These are phyloP conservation scores for Nasonia vitripennis DNA, from an alignment of 1,140 invertebrate species.

Conservation along the genomic window DNA sequence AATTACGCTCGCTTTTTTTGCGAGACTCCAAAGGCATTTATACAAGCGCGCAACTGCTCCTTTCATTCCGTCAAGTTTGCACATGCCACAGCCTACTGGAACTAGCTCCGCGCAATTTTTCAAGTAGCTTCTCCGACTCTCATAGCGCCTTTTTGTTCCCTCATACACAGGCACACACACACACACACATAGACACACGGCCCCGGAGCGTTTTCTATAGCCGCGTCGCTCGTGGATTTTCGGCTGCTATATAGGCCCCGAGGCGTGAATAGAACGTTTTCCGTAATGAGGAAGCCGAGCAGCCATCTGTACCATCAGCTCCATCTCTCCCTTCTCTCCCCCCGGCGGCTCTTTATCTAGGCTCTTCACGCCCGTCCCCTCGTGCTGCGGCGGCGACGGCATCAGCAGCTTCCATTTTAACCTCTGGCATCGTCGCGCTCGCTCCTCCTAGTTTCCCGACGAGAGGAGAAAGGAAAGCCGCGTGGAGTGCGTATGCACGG, in stretches of 20 bases:
- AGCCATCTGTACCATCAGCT: conserved; percentile 56
- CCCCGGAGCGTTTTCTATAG: background rate
- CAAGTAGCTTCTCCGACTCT: conserved; percentile 31
- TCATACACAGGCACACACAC: background rate
- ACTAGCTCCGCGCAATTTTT: background rate
- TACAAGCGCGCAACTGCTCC: background rate
- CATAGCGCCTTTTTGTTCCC: background rate
- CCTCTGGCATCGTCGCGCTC: conserved; percentile 48
- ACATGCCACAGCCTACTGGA: background rate
- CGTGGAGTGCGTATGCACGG: background rate
- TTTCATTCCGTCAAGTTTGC: background rate
- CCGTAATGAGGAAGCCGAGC: conserved; percentile 65
- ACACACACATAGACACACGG: too few species aligned
- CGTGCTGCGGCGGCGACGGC: conserved; percentile 29
- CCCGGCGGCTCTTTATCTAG: conserved; percentile 43
- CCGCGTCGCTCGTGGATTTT: background rate
- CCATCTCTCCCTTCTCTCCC: conserved; percentile 46
- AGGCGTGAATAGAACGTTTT: conserved; percentile 64
- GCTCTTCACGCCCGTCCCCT: conserved; percentile 58
- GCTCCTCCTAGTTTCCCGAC: background rate
- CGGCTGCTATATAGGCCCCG: background rate
- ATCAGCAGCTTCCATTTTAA: conserved; percentile 62
- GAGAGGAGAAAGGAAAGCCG: background rate
- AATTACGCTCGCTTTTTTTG: too few species aligned
- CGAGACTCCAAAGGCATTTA: too few species aligned